Conservation (phyloP, 2,797 vertebrate genomes). For the Crenichthys baileyi region DNA sequence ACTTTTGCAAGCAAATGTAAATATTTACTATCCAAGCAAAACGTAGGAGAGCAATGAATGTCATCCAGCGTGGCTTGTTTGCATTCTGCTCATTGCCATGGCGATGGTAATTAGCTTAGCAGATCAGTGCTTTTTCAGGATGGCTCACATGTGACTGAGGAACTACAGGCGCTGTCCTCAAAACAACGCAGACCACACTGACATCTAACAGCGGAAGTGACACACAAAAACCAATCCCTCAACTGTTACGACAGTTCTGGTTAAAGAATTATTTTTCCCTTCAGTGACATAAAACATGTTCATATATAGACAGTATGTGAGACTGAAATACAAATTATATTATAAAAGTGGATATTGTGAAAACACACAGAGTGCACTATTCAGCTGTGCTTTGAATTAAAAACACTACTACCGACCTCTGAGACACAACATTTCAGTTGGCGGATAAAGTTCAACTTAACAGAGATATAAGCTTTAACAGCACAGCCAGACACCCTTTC, state of each 20-base stretch:
- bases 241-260: neutral
- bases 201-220: constrained; percentile 1
- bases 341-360: neutral
- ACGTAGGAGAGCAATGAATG: neutral
- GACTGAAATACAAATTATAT: neutral
- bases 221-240: neutral
- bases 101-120: constrained; percentile 81
- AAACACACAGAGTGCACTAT: neutral
- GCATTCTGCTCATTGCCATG: constrained; percentile 52
- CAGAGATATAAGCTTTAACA: constrained; percentile 30
- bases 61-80: constrained; percentile 47
- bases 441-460: constrained; percentile 50
- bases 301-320: neutral
- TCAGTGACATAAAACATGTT: neutral
- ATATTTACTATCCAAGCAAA: constrained; percentile 10
- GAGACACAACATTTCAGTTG: constrained; percentile 51
- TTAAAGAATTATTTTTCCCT: neutral
- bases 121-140: constrained; percentile 79
- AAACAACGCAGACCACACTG: constrained; percentile 17
- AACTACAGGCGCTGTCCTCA: constrained; percentile 37
- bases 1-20: constrained; percentile 1
- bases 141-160: constrained; percentile 67
- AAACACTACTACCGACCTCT: neutral
- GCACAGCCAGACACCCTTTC: constrained; percentile 55
- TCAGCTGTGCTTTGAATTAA: neutral